These are phyloP conservation scores for Lydus trimaculatus DNA, from an alignment of 2,888 invertebrate genomes.

Conservation along the genomic window DNA sequence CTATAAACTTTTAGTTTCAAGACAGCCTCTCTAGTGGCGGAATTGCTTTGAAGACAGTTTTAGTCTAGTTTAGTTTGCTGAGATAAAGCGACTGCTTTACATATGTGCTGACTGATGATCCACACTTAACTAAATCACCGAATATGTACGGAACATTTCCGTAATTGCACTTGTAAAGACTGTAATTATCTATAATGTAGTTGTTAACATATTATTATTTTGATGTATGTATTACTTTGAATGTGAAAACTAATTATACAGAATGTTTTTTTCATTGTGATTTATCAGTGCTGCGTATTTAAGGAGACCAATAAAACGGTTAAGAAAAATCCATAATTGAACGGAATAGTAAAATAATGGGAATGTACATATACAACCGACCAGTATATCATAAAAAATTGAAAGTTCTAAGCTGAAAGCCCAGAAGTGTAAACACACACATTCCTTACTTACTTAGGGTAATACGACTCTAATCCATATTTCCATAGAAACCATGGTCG, in stretches of 20 bases:
- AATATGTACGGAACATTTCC: slow-evolving; percentile 27
- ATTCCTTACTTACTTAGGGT: no score
- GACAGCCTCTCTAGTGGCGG: slow-evolving; percentile 24
- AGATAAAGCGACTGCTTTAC: slow-evolving; percentile 27
- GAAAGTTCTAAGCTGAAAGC: no score
- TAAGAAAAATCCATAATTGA: no score
- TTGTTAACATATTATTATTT: neutral
- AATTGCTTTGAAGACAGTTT: slow-evolving; percentile 25
- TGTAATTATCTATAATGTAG: slow-evolving; percentile 17
- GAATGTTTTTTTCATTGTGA: no score
- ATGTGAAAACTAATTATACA: no score
- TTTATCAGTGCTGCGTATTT: no score
- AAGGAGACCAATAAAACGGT: neutral
- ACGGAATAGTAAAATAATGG: no score
- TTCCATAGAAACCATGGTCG: no score
- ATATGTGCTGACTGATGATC: slow-evolving; percentile 32
- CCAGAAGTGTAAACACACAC: no score
- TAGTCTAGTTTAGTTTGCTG: slow-evolving; percentile 3
- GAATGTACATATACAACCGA: no score
- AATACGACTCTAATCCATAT: no score
- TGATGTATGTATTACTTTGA: neutral
- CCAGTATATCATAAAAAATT: no score
- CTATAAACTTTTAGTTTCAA: slow-evolving; percentile 14
- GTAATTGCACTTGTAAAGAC: slow-evolving; percentile 20
- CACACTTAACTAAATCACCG: slow-evolving; percentile 25